Base-by-base conservation (phyloP, 1,140 invertebrate species). In the Oscheius sp. region DNA sequence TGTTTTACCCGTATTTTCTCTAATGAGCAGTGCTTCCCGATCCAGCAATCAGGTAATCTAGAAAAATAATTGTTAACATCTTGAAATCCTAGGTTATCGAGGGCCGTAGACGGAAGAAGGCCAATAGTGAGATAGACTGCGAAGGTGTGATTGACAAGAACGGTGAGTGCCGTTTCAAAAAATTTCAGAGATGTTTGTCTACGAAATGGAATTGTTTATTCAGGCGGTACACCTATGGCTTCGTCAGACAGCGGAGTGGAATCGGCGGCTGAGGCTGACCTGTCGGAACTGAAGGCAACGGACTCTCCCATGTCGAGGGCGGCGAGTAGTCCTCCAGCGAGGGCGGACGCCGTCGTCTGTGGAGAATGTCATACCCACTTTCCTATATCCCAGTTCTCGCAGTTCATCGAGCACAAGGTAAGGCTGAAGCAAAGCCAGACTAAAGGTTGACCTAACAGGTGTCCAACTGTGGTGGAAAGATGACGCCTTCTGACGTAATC, bases 371-470 rank as follows among this genome's bases (percentile, higher is more conserved):
- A 78, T 28, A 46, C 62, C 7, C 55, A 77, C 42, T 83, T 84
- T 42, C 66, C 71, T 28, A 63, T 84, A 23, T 32, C 35, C 58
- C 58, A 78, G 34, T 84, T 83, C 71, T 42, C 66, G 10, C 46
- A 58, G 13, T 83, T 82, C 75, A 75, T 83, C 26, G 82, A 83
- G 55, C 81, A 83, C 71, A 83, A 83, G 62, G 81, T 84, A 38
- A 42, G 35, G 1, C 13, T 10, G 46, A 59, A 45, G 34, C 46
- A 62, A 65, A 20, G 65, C 70, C 15, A 36, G 46, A 46, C 36
- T 49, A 46, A n/a, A n/a, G 34, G 32, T 29, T 35, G 35, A 34
- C 18, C 1, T 58, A 68, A 34, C 52, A 76, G 82, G 49, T 81
- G 74, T 71, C 69, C 36, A 68, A 70, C 34, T 75, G 71, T 42